phyloP scores from a whole-genome alignment of 2,113 vertebrate species.

The cattle (Bos taurus) region ARS-UCD2.0 NC_037334.1:50660001-50660500 shows the following conservation, averaged over 20 bases:
- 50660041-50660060: slow-evolving; percentile 46
- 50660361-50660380: neutral
- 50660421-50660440: neutral
- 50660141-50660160: neutral
- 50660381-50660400: neutral
- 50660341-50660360: neutral
- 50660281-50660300: neutral
- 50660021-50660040: slow-evolving; percentile 14
- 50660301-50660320: neutral
- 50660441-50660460: neutral
- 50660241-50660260: neutral
- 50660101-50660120: neutral
- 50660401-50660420: neutral
- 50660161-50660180: slow-evolving; percentile 24
- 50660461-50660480: neutral
- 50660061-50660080: neutral
- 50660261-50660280: neutral
- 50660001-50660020: neutral
- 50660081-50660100: neutral
- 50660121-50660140: neutral
- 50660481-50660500: neutral
- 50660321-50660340: neutral
- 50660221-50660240: neutral
- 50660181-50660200: slow-evolving; percentile 35
- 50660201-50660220: neutral